phyloP scores from a whole-genome alignment of 2,797 vertebrate genomes.

The Buphagus erythrorhynchus region DNA sequence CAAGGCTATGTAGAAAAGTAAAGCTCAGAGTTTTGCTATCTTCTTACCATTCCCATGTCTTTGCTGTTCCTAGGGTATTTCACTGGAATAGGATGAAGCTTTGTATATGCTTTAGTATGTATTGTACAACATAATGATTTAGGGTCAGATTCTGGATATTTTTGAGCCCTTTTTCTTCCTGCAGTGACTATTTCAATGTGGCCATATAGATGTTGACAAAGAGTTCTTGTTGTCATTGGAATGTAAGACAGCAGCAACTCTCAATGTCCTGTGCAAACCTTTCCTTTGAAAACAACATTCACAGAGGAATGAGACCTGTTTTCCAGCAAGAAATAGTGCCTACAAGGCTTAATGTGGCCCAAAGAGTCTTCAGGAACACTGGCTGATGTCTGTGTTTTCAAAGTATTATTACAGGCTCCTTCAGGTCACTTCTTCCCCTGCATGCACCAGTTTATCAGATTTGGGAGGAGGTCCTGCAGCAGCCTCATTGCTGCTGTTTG shows the following conservation, averaged over 20 bases:
- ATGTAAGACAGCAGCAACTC: not conserved
- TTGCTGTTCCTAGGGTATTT: not conserved
- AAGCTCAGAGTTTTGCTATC: not conserved
- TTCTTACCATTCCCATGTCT: not conserved
- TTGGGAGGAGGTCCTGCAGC: not conserved
- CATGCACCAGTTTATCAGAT: not conserved
- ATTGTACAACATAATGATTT: not conserved
- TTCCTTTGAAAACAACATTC: not conserved
- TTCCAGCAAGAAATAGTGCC: not conserved
- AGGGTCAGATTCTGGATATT: not conserved
- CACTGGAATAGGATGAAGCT: not conserved
- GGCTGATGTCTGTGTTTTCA: not conserved
- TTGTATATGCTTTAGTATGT: not conserved
- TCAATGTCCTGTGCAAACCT: not conserved
- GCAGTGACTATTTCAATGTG: accelerated
- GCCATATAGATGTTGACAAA: not conserved
- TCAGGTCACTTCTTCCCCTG: not conserved
- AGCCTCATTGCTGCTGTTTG: not conserved
- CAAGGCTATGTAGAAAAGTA: not conserved
- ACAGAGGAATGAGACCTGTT: not conserved
- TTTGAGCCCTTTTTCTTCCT: not conserved
- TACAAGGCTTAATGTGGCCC: not conserved
- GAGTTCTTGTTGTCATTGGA: not conserved
- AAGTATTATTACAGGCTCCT: not conserved
- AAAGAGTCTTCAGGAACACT: not conserved